Base-by-base conservation (phyloP, 1,140 invertebrate species). In the Antheraea mylitta region DNA sequence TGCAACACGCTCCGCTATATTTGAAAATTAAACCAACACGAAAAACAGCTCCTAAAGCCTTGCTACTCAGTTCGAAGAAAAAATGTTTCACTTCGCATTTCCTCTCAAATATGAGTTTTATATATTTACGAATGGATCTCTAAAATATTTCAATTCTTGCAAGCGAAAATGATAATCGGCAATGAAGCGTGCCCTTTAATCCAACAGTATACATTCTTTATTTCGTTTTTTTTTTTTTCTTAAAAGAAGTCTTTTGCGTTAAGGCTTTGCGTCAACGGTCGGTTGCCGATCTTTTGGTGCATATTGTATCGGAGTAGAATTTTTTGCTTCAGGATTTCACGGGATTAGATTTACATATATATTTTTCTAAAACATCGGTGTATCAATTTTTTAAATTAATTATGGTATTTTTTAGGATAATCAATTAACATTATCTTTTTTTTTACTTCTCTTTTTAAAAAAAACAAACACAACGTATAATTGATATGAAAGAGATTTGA, bases 131-230 rank as follows among this genome's bases (percentile, higher is more conserved):
- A 30, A 22, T 18, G 38, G 37, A 65, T 18, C 64, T 8, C 64
- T 65, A 48, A 66, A 72, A 19, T 60, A 74, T 73, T 69, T 71
- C 66, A 64, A 71, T 75, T 73, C 76, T 71, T 72, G 75, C 79
- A 18, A 48, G 64, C 71, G 64, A 80, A 82, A 83, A 84, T 85
- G 83, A 83, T 83, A 73, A 86, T 83, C 80, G 78, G 81, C 84
- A 85, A 85, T 85, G 84, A 82, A 88, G 82, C 83, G 82, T 84
- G 78, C 74, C 71, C 66, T 73, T 80, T 88, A 88, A 86, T 83
- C 81, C 84, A 82, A 77, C 78, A 73, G 76, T 65, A 64, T 75
- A 62, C 70, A 67, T 79, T 73, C 72, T 74, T 79, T 73, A 48
- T 65, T 53, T 65, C 3, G 8, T 18, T 53, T 42, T 30, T 22